Percentiles rank a stretch among this genome's conserved stretches.
phyloP scores from a whole-genome alignment of 2,888 invertebrate genomes.

The Antheraea yamamai region DNA sequence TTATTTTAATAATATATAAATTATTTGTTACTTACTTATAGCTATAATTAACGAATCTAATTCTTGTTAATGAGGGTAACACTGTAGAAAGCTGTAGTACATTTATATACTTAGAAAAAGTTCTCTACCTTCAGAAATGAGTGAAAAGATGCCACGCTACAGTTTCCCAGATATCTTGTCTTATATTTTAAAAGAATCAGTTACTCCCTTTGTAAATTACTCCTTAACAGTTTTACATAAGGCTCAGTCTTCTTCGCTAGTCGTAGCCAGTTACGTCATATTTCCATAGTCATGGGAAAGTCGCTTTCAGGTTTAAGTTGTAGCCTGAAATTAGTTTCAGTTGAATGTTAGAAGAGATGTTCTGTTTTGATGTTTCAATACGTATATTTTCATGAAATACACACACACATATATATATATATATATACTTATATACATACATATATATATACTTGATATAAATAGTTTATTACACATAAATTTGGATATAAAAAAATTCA shows the following conservation, averaged over 20 bases:
- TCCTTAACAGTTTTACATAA: conserved; percentile 33
- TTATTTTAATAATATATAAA: neutral
- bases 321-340: conserved; percentile 66
- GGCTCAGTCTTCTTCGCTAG: conserved; percentile 33
- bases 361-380: conserved; percentile 39
- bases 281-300: conserved; percentile 35
- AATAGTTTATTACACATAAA: too few relatives aligned
- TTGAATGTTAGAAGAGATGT: conserved; percentile 60
- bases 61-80: conserved; percentile 57
- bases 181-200: conserved; percentile 30
- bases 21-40: neutral
- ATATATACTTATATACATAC: too few relatives aligned
- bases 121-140: conserved; percentile 47
- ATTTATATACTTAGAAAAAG: conserved; percentile 48
- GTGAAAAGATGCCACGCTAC: conserved; percentile 61
- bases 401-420: too few relatives aligned
- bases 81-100: conserved; percentile 29
- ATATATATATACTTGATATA: too few relatives aligned
- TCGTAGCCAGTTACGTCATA: conserved; percentile 27
- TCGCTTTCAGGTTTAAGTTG: conserved; percentile 60
- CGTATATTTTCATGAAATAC: neutral
- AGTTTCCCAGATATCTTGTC: conserved; percentile 32
- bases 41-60: conserved; percentile 36
- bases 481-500: neutral
- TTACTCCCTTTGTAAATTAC: conserved; percentile 29